Conservation (phyloP, 2,113 vertebrate genomes). For the Megaceryle maxima region DNA sequence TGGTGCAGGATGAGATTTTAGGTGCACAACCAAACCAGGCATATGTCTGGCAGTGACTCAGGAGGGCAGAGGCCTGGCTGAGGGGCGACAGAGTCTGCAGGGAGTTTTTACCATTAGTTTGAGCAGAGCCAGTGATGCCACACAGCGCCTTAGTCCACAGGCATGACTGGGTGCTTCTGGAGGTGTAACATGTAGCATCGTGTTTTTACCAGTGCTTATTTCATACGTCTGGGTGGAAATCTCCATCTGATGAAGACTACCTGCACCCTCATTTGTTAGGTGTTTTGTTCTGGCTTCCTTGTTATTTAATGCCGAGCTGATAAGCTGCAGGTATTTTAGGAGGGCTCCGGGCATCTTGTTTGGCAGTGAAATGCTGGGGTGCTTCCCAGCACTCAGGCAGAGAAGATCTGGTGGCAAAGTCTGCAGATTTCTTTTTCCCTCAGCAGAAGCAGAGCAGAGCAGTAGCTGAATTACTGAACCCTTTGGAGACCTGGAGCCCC, state of each 20-base stretch:
- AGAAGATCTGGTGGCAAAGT: background rate
- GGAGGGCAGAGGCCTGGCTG: background rate
- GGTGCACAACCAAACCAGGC: fast-evolving
- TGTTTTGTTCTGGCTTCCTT: background rate
- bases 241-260: background rate
- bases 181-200: background rate
- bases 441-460: background rate
- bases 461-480: fast-evolving
- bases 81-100: background rate
- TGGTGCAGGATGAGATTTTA: background rate
- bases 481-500: background rate
- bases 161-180: background rate
- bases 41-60: background rate
- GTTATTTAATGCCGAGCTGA: background rate
- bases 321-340: background rate
- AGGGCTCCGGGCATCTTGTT: background rate
- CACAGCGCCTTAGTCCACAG: background rate
- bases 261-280: background rate
- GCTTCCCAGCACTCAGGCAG: background rate
- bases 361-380: background rate
- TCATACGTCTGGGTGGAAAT: background rate
- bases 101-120: background rate
- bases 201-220: background rate
- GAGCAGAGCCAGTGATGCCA: background rate
- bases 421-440: background rate